A percentile compares a stretch with the other conserved stretches of the same genome.
These are phyloP conservation scores for Myotis pilosus DNA, from an alignment of 2,797 vertebrate genomes.

Conservation along the genomic window DNA sequence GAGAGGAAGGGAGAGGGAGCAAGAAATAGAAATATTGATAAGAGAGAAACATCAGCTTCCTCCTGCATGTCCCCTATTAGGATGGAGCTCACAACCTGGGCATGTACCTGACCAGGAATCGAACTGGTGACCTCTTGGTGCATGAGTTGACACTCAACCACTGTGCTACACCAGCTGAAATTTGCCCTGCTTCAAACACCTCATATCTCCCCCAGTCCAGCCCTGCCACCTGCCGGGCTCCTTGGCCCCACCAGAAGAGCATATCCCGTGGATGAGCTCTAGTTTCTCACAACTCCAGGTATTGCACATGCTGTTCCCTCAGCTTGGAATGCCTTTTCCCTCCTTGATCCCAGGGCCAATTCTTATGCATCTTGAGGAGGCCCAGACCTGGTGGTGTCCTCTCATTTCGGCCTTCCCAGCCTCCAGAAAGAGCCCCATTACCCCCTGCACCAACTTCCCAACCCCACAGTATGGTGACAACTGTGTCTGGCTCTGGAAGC, in stretches of 20 bases:
- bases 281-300: no score
- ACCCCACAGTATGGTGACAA: neutral
- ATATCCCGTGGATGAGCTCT: fast-evolving
- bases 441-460: neutral
- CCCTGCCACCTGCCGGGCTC: fast-evolving
- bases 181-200: neutral
- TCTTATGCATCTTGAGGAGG: neutral
- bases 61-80: neutral
- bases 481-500: neutral
- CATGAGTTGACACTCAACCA: neutral
- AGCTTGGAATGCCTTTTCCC: neutral
- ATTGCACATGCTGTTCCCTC: neutral
- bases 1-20: neutral
- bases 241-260: neutral
- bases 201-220: neutral
- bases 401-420: neutral
- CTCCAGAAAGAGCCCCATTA: neutral
- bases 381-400: neutral
- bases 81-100: neutral
- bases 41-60: neutral
- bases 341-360: neutral
- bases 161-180: neutral
- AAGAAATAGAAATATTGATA: neutral
- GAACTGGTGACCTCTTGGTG: neutral
- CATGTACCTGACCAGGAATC: neutral